A percentile compares a stretch with the other conserved stretches of the same genome.
phyloP scores from a whole-genome alignment of 2,888 invertebrate genomes.

The Artemia sinica region DNA sequence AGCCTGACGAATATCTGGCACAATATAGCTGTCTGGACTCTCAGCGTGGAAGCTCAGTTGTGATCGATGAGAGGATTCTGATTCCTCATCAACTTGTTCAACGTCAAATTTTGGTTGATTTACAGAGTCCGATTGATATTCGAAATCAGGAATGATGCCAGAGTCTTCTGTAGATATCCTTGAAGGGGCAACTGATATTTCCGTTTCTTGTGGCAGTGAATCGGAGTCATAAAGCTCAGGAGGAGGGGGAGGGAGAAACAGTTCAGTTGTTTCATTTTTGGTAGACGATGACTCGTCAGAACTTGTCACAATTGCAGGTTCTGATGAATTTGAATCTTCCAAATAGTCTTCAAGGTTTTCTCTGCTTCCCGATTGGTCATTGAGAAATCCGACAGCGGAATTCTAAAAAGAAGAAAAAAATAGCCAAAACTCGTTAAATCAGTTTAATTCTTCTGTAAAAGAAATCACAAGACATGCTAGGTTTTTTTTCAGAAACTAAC shows the following conservation, averaged over 20 bases:
- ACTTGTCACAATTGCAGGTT: not conserved
- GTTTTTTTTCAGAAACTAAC: too few species aligned
- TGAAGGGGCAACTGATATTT: not conserved
- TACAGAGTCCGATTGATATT: not conserved
- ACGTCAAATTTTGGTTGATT: not conserved
- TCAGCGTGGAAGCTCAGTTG: not conserved
- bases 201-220: not conserved
- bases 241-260: not conserved
- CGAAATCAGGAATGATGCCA: not conserved
- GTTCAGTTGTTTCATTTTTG: not conserved
- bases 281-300: not conserved
- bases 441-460: too few species aligned
- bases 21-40: not conserved
- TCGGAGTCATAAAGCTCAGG: not conserved
- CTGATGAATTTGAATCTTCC: constrained; percentile 11
- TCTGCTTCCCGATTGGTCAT: constrained; percentile 6
- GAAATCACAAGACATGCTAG: too few species aligned
- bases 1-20: constrained; percentile 2
- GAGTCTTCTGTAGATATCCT: not conserved
- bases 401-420: not conserved
- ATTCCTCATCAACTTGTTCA: not conserved
- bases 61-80: not conserved
- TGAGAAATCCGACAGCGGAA: not conserved
- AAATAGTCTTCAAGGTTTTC: constrained; percentile 9
- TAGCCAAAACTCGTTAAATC: not conserved